phyloP scores from a whole-genome alignment of 2,113 vertebrate species.

The Equus przewalskii region DNA sequence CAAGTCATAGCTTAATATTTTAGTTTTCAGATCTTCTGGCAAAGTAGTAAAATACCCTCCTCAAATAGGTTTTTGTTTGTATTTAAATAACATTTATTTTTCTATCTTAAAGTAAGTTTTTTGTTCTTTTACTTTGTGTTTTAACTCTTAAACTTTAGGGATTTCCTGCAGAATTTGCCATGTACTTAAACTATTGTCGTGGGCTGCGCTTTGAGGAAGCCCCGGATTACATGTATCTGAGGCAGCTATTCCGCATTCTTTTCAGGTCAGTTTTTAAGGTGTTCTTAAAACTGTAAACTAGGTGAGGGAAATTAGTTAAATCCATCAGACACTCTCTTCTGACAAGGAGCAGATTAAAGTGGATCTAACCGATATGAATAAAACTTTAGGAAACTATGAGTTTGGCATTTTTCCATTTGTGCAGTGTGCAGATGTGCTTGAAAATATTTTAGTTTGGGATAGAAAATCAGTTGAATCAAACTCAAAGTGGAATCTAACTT shows the following conservation, averaged over 20 bases:
- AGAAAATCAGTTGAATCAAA: not conserved
- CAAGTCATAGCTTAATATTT: not conserved
- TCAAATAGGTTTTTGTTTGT: not conserved
- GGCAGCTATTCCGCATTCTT: conserved; percentile 99
- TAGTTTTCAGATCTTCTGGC: not conserved
- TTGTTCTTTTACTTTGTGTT: not conserved
- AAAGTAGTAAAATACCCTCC: not conserved
- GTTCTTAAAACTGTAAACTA: not conserved
- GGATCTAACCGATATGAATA: not conserved
- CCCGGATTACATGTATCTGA: conserved; percentile 99
- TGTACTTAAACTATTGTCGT: conserved; percentile 99
- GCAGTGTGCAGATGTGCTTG: not conserved
- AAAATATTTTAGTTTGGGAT: conserved; percentile 30
- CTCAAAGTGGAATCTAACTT: not conserved
- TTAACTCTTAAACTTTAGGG: conserved; percentile 89
- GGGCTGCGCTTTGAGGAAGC: conserved; percentile 99
- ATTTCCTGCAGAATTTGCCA: conserved; percentile 99
- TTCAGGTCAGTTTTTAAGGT: conserved; percentile 93
- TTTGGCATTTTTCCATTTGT: not conserved
- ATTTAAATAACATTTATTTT: conserved; percentile 38
- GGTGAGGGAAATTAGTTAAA: not conserved
- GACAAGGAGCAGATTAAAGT: not conserved
- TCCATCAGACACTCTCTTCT: not conserved
- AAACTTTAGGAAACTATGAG: not conserved
- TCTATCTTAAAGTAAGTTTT: not conserved